A percentile compares a stretch with the other conserved stretches of the same genome.
Conservation (phyloP, 2,797 vertebrate genomes). For the Neostethus bicornis region DNA sequence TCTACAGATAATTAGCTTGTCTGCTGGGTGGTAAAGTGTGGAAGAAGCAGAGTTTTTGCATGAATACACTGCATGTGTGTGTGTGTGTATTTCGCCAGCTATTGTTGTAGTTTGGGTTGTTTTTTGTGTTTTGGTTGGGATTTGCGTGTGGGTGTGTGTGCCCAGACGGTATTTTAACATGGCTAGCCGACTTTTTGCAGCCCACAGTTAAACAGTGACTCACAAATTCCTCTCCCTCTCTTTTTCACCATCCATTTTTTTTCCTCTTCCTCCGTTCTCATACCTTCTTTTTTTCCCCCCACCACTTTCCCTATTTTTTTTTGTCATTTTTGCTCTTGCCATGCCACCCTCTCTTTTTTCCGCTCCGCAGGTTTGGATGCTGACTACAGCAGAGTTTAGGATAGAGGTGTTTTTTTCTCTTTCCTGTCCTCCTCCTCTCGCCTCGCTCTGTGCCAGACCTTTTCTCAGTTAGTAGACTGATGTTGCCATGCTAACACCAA, state of each 20-base stretch:
- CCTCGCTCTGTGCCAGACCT: conserved; percentile 14
- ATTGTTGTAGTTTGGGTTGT: conserved; percentile 41
- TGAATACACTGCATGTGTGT: conserved; percentile 34
- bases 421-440: conserved; percentile 16
- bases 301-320: conserved; percentile 26
- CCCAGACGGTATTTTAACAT: conserved; percentile 76
- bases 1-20: conserved; percentile 68
- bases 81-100: conserved; percentile 25
- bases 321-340: conserved; percentile 18
- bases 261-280: conserved; percentile 29
- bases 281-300: conserved; percentile 23
- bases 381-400: conserved; percentile 54
- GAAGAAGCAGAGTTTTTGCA: conserved; percentile 44
- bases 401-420: conserved; percentile 45
- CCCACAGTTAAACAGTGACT: conserved; percentile 84
- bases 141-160: conserved; percentile 29
- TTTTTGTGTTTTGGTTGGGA: conserved; percentile 38
- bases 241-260: conserved; percentile 41
- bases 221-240: conserved; percentile 79
- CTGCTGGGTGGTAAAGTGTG: conserved; percentile 54
- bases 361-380: conserved; percentile 54
- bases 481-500: conserved; percentile 1
- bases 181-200: conserved; percentile 77
- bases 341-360: conserved; percentile 21
- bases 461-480: conserved; percentile 51